Evolutionary conservation across 2,888 invertebrate genomes (phyloP).

Genomic region (Trichopria drosophilae): DNA sequence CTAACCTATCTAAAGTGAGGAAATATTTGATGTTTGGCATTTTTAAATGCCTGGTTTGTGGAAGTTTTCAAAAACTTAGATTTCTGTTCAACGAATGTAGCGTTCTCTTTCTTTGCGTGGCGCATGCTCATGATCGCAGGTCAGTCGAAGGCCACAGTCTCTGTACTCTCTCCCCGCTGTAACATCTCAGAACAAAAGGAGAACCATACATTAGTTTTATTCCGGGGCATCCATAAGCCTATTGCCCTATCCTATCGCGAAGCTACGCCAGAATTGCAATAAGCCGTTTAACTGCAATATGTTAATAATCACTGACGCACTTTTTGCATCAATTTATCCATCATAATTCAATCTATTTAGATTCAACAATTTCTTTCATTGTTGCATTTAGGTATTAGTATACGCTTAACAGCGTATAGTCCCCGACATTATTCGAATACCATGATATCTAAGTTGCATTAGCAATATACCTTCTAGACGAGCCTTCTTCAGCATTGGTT

Average conservation of each 20-base stretch:
- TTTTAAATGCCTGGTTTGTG: slow-evolving; percentile 48
- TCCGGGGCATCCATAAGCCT: slow-evolving; percentile 49
- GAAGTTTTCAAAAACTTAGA: slow-evolving; percentile 55
- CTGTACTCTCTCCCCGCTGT: slow-evolving; percentile 60
- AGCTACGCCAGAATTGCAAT: slow-evolving; percentile 23
- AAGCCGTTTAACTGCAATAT: slow-evolving; percentile 22
- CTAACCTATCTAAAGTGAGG: slow-evolving; percentile 57
- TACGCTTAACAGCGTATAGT: slow-evolving; percentile 36
- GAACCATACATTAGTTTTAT: slow-evolving; percentile 60
- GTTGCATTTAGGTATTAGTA: no score
- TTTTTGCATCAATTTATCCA: no score
- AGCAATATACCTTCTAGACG: slow-evolving; percentile 57
- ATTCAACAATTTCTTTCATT: no score
- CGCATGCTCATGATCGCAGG: slow-evolving; percentile 58
- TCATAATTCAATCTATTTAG: no score
- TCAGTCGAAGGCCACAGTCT: slow-evolving; percentile 59
- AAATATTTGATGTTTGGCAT: slow-evolving; percentile 52
- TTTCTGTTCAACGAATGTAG: slow-evolving; percentile 57
- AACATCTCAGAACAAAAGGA: slow-evolving; percentile 63
- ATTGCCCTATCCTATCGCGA: slow-evolving; percentile 51
- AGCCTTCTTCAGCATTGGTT: slow-evolving; percentile 50
- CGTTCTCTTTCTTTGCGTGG: slow-evolving; percentile 58
- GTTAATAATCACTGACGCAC: no score
- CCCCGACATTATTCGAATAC: slow-evolving; percentile 28
- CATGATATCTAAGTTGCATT: slow-evolving; percentile 31